Conservation (phyloP, 2,797 vertebrate genomes). For the Pseudochirops cupreus region DNA sequence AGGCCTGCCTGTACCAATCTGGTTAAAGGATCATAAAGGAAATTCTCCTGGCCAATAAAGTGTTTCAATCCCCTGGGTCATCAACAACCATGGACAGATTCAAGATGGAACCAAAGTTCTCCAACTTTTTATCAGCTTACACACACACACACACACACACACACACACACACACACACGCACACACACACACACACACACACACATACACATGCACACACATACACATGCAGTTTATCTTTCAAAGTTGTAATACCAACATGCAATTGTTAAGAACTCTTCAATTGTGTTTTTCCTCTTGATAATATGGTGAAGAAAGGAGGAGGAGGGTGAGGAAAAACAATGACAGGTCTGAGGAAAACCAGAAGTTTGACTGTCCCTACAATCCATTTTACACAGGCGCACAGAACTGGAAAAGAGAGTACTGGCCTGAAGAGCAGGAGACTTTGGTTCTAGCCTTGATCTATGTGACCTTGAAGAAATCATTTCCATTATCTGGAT, state of each 20-base stretch:
- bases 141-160: not conserved
- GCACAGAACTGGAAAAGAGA: not conserved
- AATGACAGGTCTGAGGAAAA: not conserved
- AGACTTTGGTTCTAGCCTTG: not conserved
- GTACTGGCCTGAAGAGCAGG: not conserved
- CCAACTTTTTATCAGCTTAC: not conserved
- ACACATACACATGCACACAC: not conserved
- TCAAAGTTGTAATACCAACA: not conserved
- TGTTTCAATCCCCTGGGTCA: not conserved
- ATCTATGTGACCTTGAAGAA: not conserved
- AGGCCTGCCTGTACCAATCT: not conserved
- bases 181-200: not conserved
- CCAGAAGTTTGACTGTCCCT: not conserved
- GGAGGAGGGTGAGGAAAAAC: not conserved
- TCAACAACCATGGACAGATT: not conserved
- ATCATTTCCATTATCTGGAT: not conserved
- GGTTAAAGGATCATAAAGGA: not conserved
- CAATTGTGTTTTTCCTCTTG: not conserved
- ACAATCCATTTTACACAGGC: not conserved
- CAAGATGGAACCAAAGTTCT: not conserved
- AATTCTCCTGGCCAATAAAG: not conserved
- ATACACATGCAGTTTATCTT: not conserved
- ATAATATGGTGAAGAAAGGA: not conserved
- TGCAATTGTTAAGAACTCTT: not conserved
- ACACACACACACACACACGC: too few species aligned